Evolutionary conservation across 2,113 vertebrate genomes (phyloP).

Genomic region (Passer montanus): DNA sequence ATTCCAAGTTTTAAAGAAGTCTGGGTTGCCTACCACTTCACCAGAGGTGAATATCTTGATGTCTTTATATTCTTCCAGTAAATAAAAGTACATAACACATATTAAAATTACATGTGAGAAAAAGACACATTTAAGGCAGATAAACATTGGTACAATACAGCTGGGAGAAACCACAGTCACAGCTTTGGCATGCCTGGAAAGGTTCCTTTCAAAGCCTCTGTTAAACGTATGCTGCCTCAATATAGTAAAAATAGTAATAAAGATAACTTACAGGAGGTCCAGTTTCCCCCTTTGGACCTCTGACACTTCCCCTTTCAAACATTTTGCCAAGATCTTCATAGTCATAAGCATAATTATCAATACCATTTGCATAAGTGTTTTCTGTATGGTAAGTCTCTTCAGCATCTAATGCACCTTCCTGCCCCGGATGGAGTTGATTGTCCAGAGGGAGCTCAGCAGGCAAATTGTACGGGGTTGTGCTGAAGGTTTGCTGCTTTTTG

Average conservation of each 20-base stretch:
- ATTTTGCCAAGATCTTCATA: slow-evolving; percentile 86
- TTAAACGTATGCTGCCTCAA: neutral
- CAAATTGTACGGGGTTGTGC: slow-evolving; percentile 76
- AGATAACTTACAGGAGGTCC: slow-evolving; percentile 88
- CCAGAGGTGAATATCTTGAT: neutral
- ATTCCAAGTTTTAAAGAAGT: slow-evolving; percentile 22
- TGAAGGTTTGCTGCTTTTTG: slow-evolving; percentile 74
- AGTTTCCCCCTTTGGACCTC: slow-evolving; percentile 91
- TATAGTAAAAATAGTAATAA: slow-evolving; percentile 43
- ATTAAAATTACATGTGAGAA: slow-evolving; percentile 26
- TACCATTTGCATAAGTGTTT: slow-evolving; percentile 76
- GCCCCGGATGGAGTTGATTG: slow-evolving; percentile 73
- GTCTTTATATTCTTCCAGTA: neutral
- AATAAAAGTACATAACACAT: neutral
- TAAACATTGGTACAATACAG: slow-evolving; percentile 47
- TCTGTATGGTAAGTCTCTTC: slow-evolving; percentile 62
- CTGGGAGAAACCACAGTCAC: slow-evolving; percentile 12
- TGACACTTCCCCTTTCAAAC: slow-evolving; percentile 82
- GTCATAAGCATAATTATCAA: slow-evolving; percentile 84
- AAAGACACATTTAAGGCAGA: neutral
- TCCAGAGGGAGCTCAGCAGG: slow-evolving; percentile 33
- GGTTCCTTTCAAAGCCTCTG: neutral
- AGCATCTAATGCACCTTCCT: slow-evolving; percentile 63
- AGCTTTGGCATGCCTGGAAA: neutral
- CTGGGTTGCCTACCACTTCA: neutral